Evolutionary conservation across 2,797 vertebrate genomes (phyloP).

Genomic region (Epinephelus malabaricus): DNA sequence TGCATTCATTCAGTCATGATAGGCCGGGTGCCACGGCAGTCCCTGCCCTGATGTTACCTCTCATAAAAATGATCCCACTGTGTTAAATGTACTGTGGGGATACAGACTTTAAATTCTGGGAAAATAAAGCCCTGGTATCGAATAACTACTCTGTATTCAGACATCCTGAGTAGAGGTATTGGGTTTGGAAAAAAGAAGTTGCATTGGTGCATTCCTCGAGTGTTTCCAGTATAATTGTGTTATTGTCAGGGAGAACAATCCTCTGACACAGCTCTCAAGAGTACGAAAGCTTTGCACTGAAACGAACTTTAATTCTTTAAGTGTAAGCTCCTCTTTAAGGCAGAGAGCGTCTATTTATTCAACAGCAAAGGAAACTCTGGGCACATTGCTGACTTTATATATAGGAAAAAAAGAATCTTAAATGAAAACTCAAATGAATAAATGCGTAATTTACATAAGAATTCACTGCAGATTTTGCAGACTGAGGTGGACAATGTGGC

Average conservation of each 20-base stretch:
- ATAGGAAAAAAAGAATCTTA: neutral
- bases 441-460: neutral
- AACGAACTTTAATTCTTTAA: slow-evolving; percentile 1
- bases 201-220: neutral
- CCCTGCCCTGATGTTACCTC: neutral
- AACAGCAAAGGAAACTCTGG: neutral
- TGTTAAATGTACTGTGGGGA: slow-evolving; percentile 2
- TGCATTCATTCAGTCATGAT: neutral
- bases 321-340: neutral
- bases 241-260: slow-evolving; percentile 22
- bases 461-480: neutral
- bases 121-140: neutral
- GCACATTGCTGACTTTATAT: neutral
- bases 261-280: slow-evolving; percentile 11
- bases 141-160: neutral
- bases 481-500: neutral
- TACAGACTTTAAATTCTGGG: neutral
- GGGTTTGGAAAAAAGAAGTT: neutral
- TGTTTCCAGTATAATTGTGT: slow-evolving; percentile 18
- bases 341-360: neutral
- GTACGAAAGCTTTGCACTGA: slow-evolving; percentile 15
- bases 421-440: slow-evolving; percentile 3
- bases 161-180: neutral
- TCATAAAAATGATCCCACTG: neutral
- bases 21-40: neutral